A percentile compares a stretch with the other conserved stretches of the same genome.
phyloP scores from a whole-genome alignment of 2,113 vertebrate genomes.

The Microtus richardsoni region DNA sequence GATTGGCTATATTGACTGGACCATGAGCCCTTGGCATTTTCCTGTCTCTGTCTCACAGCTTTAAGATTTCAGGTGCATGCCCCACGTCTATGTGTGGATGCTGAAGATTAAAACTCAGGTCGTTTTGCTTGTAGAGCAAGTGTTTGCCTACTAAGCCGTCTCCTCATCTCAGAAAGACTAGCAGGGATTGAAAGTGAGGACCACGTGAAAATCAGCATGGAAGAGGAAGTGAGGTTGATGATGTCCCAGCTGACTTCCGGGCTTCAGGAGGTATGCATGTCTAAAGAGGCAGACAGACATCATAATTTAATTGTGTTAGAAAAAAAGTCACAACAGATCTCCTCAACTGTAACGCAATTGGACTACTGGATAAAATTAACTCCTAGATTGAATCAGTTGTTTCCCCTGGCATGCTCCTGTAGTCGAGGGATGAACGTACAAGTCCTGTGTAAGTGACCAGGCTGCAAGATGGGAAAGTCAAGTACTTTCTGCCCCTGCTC shows the following conservation, averaged over 20 bases:
- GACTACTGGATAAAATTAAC: not conserved
- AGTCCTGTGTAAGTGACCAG: not conserved
- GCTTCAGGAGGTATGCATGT: not conserved
- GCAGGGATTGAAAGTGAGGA: not conserved
- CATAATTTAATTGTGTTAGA: not conserved
- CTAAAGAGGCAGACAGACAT: not conserved
- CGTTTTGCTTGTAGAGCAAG: not conserved
- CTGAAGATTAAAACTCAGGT: not conserved
- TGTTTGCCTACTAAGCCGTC: not conserved
- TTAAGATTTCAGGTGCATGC: not conserved
- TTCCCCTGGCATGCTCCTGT: not conserved
- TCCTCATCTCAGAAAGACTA: not conserved
- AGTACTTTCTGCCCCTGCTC: too few relatives aligned
- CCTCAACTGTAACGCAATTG: not conserved
- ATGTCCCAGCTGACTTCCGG: not conserved
- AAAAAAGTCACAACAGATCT: constrained; percentile 32
- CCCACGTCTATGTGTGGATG: too few relatives aligned
- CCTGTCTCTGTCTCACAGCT: not conserved
- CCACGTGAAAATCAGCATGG: not conserved
- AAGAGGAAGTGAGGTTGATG: not conserved
- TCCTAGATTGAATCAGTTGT: not conserved
- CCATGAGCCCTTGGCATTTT: not conserved
- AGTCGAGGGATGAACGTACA: not conserved
- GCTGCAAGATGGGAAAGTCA: not conserved
- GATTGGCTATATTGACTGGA: not conserved